Percentiles rank a stretch among this genome's conserved stretches.
phyloP scores from a whole-genome alignment of 2,113 vertebrate genomes.

The Triplophysa rosa region DNA sequence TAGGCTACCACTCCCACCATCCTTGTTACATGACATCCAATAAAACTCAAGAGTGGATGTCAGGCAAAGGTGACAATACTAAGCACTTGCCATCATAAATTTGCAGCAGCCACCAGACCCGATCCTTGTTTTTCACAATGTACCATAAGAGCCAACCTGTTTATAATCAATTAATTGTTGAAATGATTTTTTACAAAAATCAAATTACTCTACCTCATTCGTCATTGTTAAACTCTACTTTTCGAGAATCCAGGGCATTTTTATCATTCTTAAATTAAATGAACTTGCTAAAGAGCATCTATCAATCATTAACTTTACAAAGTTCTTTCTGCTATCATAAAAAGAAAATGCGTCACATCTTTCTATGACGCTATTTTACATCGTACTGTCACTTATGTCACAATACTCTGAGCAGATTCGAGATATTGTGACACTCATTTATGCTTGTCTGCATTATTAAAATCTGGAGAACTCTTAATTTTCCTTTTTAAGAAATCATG shows the following conservation, averaged over 20 bases:
- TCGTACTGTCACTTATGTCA: background rate
- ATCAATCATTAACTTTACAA: slow-evolving; percentile 19
- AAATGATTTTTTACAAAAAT: background rate
- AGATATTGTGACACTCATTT: background rate
- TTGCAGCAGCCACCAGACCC: no score
- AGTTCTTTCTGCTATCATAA: background rate
- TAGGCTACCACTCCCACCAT: background rate
- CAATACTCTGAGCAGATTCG: no score
- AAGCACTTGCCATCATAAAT: background rate
- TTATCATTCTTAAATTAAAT: background rate
- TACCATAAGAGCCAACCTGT: no score
- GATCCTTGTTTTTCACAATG: background rate
- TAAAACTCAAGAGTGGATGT: slow-evolving; percentile 1
- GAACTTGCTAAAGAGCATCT: background rate
- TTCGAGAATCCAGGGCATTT: background rate
- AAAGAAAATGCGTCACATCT: slow-evolving; percentile 6
- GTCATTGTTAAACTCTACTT: background rate
- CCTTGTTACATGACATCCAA: slow-evolving; percentile 18
- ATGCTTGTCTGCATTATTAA: background rate
- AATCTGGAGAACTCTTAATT: background rate
- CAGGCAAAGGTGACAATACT: slow-evolving; percentile 38
- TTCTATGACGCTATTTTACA: background rate
- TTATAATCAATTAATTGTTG: no score
- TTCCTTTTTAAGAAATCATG: background rate
- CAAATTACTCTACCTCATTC: background rate